A percentile compares a stretch with the other conserved stretches of the same genome.
Evolutionary conservation across 2,797 vertebrate species (phyloP).

Genomic region (Onychomys torridus): DNA sequence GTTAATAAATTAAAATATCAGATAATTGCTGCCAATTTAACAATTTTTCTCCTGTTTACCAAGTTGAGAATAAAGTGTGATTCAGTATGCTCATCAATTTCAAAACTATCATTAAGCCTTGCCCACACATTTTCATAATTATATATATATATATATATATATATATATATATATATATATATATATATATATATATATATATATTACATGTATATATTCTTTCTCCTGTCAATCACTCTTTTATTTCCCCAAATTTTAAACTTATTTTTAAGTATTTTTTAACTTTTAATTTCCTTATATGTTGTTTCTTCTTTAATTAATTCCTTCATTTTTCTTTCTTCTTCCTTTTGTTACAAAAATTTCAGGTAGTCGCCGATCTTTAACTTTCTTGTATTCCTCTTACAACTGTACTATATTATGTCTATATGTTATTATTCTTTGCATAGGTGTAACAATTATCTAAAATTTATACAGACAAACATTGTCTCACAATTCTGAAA

Average conservation of each 20-base stretch:
- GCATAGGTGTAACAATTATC: neutral
- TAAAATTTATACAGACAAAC: neutral
- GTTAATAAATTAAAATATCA: constrained; percentile 25
- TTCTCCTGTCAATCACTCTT: neutral
- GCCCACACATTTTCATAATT: neutral
- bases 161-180: too few species aligned
- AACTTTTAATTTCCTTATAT: neutral
- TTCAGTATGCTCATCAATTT: neutral
- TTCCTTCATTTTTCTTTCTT: neutral
- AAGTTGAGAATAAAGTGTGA: neutral
- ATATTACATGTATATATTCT: neutral
- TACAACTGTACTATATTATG: neutral
- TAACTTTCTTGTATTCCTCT: neutral
- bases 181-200: neutral
- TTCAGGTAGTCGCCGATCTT: neutral
- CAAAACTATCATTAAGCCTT: neutral
- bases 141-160: neutral
- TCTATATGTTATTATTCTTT: neutral
- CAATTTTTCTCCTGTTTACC: neutral
- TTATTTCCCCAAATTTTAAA: neutral
- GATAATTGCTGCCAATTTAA: neutral
- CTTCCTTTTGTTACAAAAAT: neutral
- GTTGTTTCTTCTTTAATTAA: neutral
- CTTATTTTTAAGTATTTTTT: neutral
- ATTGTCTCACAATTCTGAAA: neutral